Conservation (phyloP, 1,140 invertebrate species). For the Reticulitermes speratus region DNA sequence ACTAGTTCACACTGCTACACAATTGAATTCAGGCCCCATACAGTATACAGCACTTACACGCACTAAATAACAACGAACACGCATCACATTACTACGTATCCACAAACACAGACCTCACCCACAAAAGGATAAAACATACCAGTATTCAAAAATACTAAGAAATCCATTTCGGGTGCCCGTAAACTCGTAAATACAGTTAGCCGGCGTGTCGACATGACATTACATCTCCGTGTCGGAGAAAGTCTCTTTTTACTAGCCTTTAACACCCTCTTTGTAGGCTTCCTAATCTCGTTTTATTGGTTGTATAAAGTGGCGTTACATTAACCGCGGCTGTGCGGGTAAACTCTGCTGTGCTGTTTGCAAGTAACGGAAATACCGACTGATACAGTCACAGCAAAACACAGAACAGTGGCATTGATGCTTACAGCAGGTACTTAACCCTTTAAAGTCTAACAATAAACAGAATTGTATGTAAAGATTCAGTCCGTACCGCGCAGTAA, state of each 20-base stretch:
- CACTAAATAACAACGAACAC: too few relatives aligned
- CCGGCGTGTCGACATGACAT: background rate
- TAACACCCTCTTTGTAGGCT: background rate
- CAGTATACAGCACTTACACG: too few relatives aligned
- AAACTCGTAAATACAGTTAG: background rate
- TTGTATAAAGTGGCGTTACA: constrained; percentile 16
- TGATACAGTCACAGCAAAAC: background rate
- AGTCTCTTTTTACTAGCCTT: background rate
- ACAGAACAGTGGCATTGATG: background rate
- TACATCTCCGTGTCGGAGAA: background rate
- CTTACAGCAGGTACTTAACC: background rate
- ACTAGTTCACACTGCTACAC: too few relatives aligned
- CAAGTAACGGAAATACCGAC: background rate
- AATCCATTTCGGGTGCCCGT: background rate
- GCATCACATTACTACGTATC: too few relatives aligned
- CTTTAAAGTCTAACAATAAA: too few relatives aligned
- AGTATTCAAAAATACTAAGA: background rate
- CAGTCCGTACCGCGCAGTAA: too few relatives aligned
- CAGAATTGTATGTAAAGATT: too few relatives aligned
- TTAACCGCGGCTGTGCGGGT: background rate
- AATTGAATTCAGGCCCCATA: too few relatives aligned
- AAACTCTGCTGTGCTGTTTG: background rate
- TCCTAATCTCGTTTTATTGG: constrained; percentile 8
- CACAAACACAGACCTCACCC: background rate
- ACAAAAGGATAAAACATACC: background rate